Evolutionary conservation across 1,140 invertebrate genomes (phyloP).

Genomic region (Druon quercuslanigerum): DNA sequence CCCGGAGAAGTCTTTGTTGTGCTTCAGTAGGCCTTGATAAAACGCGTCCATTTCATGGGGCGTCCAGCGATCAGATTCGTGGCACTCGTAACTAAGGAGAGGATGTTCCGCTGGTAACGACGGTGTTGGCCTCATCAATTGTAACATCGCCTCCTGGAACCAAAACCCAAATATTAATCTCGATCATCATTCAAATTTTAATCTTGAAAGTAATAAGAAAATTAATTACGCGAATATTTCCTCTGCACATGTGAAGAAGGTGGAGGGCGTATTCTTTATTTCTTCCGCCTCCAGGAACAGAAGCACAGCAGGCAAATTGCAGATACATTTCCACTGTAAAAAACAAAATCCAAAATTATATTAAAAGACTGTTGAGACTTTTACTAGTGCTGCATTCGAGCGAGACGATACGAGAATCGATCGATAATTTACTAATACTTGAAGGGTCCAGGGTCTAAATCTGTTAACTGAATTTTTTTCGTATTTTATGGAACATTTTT

Average conservation of each 20-base stretch:
- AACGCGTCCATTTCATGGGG: conserved; percentile 91
- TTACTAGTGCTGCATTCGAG: too few relatives aligned
- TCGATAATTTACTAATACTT: too few relatives aligned
- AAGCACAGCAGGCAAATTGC: conserved; percentile 94
- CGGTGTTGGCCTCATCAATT: conserved; percentile 85
- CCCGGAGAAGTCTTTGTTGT: conserved; percentile 95
- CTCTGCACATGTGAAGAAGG: conserved; percentile 89
- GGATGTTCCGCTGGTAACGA: conserved; percentile 85
- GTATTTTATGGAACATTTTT: too few relatives aligned
- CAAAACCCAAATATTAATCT: conserved; percentile 21
- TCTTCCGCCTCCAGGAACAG: conserved; percentile 91
- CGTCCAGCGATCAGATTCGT: conserved; percentile 88
- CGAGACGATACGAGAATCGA: too few relatives aligned
- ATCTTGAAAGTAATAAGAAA: neutral
- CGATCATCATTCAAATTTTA: neutral
- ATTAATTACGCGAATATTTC: conserved; percentile 87
- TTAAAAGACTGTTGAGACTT: conserved; percentile 20
- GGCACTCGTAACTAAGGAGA: conserved; percentile 83
- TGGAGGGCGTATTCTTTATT: conserved; percentile 97
- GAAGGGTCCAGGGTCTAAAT: too few relatives aligned
- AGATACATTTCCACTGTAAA: conserved; percentile 88
- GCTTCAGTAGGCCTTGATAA: conserved; percentile 89
- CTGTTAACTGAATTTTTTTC: too few relatives aligned
- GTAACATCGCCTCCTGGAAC: conserved; percentile 86
- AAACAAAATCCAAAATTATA: neutral